A percentile compares a stretch with the other conserved stretches of the same genome.
Conservation (phyloP, 30 jellyfish, hydroid and myxozoan genomes). For the Aurelia coerulea region DNA sequence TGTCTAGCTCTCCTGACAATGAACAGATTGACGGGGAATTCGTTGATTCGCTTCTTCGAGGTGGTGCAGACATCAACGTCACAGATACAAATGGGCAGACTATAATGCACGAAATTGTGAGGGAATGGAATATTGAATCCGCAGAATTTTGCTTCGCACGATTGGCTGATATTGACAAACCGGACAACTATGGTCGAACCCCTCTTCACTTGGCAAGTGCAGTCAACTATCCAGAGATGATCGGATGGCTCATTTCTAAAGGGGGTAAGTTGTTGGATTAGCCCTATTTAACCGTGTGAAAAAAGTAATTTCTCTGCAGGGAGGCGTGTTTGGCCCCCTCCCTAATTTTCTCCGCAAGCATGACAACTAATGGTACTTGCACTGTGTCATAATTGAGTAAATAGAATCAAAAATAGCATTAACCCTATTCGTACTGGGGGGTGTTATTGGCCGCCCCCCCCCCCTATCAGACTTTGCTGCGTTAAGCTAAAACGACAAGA, state of each 20-base stretch:
- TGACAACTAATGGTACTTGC: too few species aligned
- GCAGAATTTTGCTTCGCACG: slow-evolving; percentile 72
- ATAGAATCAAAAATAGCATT: too few species aligned
- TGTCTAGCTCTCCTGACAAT: slow-evolving; percentile 51
- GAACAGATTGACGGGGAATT: slow-evolving; percentile 79
- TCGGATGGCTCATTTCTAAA: slow-evolving; percentile 63
- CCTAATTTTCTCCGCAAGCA: too few species aligned
- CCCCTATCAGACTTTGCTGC: too few species aligned
- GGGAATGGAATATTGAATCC: slow-evolving; percentile 84
- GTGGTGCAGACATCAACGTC: slow-evolving; percentile 92
- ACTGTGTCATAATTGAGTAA: too few species aligned
- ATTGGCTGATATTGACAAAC: slow-evolving; percentile 83
- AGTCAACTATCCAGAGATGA: slow-evolving; percentile 85
- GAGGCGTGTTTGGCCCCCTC: too few species aligned
- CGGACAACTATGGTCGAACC: slow-evolving; percentile 82
- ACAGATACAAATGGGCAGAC: slow-evolving; percentile 90
- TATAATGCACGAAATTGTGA: slow-evolving; percentile 84
- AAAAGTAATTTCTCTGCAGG: too few species aligned
- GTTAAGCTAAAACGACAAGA: too few species aligned
- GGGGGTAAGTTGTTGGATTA: slow-evolving; percentile 65
- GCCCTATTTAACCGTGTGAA: too few species aligned
- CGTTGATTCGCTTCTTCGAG: slow-evolving; percentile 78
- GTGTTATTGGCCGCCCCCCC: too few species aligned
- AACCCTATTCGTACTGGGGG: too few species aligned
- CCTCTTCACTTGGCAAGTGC: slow-evolving; percentile 96